phyloP scores from a whole-genome alignment of 1,140 invertebrate species.

The Orussus abietinus region DNA sequence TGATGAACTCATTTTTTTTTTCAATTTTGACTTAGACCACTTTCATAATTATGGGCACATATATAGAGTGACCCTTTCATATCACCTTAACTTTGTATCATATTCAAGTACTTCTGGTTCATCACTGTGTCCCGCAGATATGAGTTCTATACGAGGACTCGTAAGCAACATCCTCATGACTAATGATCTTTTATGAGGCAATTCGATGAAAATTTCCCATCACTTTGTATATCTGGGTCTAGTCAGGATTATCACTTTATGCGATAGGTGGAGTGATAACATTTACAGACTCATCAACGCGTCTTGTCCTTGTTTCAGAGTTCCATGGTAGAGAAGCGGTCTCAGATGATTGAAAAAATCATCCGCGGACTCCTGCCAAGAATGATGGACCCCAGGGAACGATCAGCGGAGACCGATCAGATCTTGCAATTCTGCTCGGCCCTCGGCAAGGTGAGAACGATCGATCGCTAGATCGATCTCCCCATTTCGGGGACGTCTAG shows the following conservation, averaged over 20 bases:
- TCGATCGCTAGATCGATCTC: conserved; percentile 1
- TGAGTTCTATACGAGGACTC: conserved; percentile 4
- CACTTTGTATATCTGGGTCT: background rate
- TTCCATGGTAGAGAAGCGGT: conserved; percentile 41
- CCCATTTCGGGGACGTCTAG: no score
- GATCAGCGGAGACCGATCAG: conserved; percentile 44
- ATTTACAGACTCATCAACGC: conserved; percentile 1
- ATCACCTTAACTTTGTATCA: no score
- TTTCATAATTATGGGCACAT: no score
- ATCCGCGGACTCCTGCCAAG: conserved; percentile 46
- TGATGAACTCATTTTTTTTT: no score
- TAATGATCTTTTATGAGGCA: background rate
- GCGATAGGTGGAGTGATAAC: conserved; percentile 1
- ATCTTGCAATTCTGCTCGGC: conserved; percentile 50
- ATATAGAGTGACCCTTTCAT: no score
- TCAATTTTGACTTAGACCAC: no score
- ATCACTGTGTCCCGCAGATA: conserved; percentile 1
- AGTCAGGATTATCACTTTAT: conserved; percentile 1
- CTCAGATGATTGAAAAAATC: conserved; percentile 43
- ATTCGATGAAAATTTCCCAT: background rate
- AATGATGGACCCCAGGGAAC: conserved; percentile 40
- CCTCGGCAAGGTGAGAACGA: conserved; percentile 43
- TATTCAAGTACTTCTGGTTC: no score
- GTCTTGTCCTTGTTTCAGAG: conserved; percentile 28
- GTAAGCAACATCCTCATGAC: background rate